phyloP scores from a whole-genome alignment of 2,797 vertebrate genomes.

The Sandelia bainsii region DNA sequence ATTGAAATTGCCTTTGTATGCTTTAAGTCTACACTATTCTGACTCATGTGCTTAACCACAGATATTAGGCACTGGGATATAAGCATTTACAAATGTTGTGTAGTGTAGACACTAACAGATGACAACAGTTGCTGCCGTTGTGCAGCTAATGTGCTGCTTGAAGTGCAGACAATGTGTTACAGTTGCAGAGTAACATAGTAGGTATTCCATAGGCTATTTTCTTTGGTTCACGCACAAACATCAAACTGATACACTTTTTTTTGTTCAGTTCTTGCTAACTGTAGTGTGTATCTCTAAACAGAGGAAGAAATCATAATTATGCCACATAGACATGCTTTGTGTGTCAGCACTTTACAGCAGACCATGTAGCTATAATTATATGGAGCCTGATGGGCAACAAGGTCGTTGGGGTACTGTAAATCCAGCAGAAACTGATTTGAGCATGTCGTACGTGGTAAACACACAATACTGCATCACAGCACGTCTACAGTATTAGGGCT shows the following conservation, averaged over 20 bases:
- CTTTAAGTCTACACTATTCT: conserved; percentile 22
- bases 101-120: neutral
- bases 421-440: neutral
- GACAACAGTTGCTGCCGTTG: neutral
- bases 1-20: conserved; percentile 16
- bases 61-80: neutral
- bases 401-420: neutral
- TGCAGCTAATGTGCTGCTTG: neutral
- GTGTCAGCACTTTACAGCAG: conserved; percentile 3
- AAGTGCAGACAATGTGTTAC: neutral
- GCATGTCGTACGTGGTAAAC: conserved; percentile 29
- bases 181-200: neutral
- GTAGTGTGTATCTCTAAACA: conserved; percentile 6
- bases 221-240: neutral
- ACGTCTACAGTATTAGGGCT: conserved; percentile 20
- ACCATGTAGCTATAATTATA: neutral
- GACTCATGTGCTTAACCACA: neutral
- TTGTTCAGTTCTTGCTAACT: neutral
- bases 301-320: neutral
- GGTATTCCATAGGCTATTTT: neutral
- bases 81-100: neutral
- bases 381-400: conserved; percentile 14
- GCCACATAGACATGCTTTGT: neutral
- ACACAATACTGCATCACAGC: conserved; percentile 6
- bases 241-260: neutral